phyloP scores from a whole-genome alignment of 2,113 vertebrate species.

The Onychostoma macrolepis region DNA sequence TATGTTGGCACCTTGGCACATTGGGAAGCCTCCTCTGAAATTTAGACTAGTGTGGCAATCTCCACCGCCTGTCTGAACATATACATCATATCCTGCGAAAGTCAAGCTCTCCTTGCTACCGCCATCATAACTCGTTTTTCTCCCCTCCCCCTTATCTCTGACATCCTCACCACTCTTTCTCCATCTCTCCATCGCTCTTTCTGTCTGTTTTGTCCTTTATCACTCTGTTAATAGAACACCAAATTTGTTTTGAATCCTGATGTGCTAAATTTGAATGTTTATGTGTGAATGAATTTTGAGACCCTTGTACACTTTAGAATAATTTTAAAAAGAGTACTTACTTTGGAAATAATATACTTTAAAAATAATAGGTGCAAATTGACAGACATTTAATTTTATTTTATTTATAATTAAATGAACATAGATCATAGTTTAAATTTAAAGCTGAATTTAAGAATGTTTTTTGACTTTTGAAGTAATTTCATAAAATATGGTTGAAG shows the following conservation, averaged over 20 bases:
- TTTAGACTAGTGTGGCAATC: slow-evolving; percentile 55
- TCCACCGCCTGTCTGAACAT: slow-evolving; percentile 46
- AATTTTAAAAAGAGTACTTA: not conserved
- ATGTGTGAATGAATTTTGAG: not conserved
- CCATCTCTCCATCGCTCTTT: not conserved
- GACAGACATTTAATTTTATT: no score
- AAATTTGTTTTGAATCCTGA: not conserved
- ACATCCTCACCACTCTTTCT: not conserved
- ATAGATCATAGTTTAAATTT: no score
- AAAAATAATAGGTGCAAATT: not conserved
- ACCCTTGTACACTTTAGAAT: not conserved
- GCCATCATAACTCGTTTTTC: not conserved
- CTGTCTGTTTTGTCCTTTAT: not conserved
- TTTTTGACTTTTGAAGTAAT: no score
- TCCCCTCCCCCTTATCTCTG: not conserved
- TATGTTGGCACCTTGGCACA: slow-evolving; percentile 34
- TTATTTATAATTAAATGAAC: no score
- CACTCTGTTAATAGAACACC: not conserved
- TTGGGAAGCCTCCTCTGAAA: slow-evolving; percentile 47
- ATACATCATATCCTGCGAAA: slow-evolving; percentile 50
- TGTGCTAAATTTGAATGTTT: not conserved
- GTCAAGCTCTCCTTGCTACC: slow-evolving; percentile 43
- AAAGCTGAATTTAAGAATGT: no score
- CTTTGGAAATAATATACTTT: not conserved
- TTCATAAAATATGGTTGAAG: no score